These are phyloP conservation scores for Eumaeus atala DNA, from an alignment of 1,140 invertebrate genomes.

Conservation along the genomic window DNA sequence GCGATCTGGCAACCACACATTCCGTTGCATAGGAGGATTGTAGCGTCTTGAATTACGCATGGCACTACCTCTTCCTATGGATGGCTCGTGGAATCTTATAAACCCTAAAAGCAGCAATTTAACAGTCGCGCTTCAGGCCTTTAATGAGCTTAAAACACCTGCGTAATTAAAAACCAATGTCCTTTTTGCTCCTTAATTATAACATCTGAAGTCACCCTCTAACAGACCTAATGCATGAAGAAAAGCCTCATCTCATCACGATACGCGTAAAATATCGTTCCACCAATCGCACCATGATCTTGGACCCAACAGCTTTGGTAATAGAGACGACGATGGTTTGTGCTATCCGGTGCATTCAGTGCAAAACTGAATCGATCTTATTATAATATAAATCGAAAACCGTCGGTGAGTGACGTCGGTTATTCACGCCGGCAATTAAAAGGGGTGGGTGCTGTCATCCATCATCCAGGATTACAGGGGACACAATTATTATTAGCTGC, in stretches of 20 bases:
- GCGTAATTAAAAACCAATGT: constrained; percentile 9
- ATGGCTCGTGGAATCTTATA: too few relatives aligned
- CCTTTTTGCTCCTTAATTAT: background rate
- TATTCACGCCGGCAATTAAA: constrained; percentile 51
- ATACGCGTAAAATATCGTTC: background rate
- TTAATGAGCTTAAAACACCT: too few relatives aligned
- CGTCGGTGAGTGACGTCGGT: constrained; percentile 44
- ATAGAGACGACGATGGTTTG: background rate
- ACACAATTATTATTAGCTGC: constrained; percentile 60
- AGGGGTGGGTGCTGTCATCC: constrained; percentile 54
- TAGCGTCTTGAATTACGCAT: too few relatives aligned
- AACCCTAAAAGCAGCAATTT: too few relatives aligned
- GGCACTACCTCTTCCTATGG: too few relatives aligned
- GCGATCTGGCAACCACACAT: too few relatives aligned
- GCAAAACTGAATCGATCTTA: constrained; percentile 36
- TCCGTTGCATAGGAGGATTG: too few relatives aligned
- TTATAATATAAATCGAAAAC: constrained; percentile 67
- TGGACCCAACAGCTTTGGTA: background rate
- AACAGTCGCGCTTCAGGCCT: too few relatives aligned
- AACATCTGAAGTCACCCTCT: background rate
- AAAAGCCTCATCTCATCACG: background rate
- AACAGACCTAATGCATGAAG: background rate
- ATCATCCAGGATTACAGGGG: constrained; percentile 47
- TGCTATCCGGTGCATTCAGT: background rate
- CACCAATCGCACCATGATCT: background rate